Evolutionary conservation across 2,113 vertebrate species (phyloP).

Genomic region (Origma solitaria): DNA sequence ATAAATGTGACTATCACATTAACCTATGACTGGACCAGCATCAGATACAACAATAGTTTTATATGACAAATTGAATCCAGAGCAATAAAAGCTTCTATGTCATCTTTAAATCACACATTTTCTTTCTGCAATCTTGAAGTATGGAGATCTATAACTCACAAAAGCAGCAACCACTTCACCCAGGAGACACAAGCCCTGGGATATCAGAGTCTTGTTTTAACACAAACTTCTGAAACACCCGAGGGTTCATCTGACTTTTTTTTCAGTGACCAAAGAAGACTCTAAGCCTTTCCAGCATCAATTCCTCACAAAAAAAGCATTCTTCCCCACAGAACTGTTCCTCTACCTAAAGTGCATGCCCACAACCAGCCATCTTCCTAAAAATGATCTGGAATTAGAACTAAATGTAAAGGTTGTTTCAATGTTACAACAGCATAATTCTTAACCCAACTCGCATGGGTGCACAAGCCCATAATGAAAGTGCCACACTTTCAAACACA

Average conservation of each 20-base stretch:
- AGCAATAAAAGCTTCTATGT: background rate
- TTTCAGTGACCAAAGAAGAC: background rate
- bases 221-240: background rate
- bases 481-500: background rate
- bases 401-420: background rate
- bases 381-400: background rate
- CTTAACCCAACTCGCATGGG: background rate
- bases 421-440: background rate
- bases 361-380: background rate
- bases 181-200: background rate
- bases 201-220: background rate
- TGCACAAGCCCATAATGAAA: background rate
- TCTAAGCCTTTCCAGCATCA: background rate
- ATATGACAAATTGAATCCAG: background rate
- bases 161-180: background rate
- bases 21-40: background rate
- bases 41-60: background rate
- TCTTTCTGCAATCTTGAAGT: background rate
- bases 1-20: background rate
- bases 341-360: background rate
- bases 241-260: background rate
- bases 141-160: background rate
- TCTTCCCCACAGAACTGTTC: background rate
- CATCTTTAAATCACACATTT: background rate
- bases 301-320: background rate